Evolutionary conservation across 2,797 vertebrate genomes (phyloP), one percentile per base, ranked within the genome.

Genomic region (Protosalanx chinensis): DNA sequence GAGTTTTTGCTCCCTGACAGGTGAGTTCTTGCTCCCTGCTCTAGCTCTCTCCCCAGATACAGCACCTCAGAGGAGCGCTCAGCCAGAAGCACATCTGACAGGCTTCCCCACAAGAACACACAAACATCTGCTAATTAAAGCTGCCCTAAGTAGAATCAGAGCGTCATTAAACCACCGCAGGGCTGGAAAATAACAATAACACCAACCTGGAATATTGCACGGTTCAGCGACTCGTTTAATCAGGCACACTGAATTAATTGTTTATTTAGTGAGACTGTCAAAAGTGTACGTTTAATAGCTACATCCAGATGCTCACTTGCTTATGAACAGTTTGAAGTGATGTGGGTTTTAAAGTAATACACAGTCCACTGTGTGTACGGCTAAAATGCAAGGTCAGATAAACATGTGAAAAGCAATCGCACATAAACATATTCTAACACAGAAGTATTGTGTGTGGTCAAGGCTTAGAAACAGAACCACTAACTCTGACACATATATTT

Each of bases 61-160:
- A 27, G 18, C 58, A 16, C 67, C 76, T 64, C 61, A 7, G 0
- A 8, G 46, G 72, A 81, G 59, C 27, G 59, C 30, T 33, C n/a
- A 62, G 63, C 67, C 74, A 75, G 76, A 72, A 66, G 30, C 23
- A 6, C 64, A 79, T 78, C 63, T 74, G 72, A 83, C 74, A 74
- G 5, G 2, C 46, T 63, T 27, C 58, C 46, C 33, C 70, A 68
- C 64, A 78, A 82, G 77, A 82, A 81, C 68, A 84, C 49, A 82
- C 69, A 82, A 82, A 86, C 84, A 87, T 71, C 64, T 73, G 76
- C 86, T 85, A 87, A 91, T 91, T 86, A 87, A 81, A 84, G 3
- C 37, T 20, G 60, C 63, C 81, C 66, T 78, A 8, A 70, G 82
- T 51, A 33, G 67, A 37, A 79, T 78, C 72, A 74, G 64, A 41